Conservation (phyloP, 2,888 invertebrate genomes). For the Epinotia bilunana region DNA sequence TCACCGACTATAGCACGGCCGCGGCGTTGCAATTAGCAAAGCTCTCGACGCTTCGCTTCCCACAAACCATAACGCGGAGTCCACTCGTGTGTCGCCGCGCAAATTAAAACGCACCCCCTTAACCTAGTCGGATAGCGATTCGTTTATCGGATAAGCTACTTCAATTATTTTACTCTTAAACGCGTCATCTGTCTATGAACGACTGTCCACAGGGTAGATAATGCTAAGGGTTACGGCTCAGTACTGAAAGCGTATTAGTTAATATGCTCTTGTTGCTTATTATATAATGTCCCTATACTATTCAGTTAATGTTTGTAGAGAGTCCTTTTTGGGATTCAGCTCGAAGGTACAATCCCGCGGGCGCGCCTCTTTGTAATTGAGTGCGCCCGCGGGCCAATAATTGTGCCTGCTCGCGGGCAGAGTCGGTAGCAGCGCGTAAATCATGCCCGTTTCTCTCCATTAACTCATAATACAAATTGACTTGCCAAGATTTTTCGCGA, state of each 20-base stretch:
- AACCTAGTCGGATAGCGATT: conserved; percentile 75
- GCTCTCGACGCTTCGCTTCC: conserved; percentile 74
- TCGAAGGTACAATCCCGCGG: conserved; percentile 75
- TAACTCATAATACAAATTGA: conserved; percentile 83
- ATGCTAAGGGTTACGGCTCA: background rate
- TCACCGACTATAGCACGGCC: conserved; percentile 66
- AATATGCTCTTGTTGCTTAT: background rate
- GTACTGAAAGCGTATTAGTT: background rate
- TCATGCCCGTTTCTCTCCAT: conserved; percentile 84
- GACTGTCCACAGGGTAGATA: background rate
- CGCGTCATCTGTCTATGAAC: background rate
- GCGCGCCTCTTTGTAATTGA: conserved; percentile 83
- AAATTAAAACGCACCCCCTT: conserved; percentile 83
- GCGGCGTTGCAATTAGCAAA: conserved; percentile 81
- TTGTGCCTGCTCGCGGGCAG: conserved; percentile 76
- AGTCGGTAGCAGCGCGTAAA: conserved; percentile 69
- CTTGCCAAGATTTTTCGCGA: conserved; percentile 71
- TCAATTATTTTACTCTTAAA: conserved; percentile 10
- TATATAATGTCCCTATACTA: background rate
- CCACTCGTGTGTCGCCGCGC: conserved; percentile 82
- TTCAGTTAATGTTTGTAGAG: conserved; percentile 72
- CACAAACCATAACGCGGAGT: conserved; percentile 71
- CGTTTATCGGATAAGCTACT: conserved; percentile 57
- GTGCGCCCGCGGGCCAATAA: conserved; percentile 84
- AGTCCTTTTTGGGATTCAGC: conserved; percentile 64